Base-by-base conservation (phyloP, 2,113 vertebrate species). In the Corythoichthys intestinalis region DNA sequence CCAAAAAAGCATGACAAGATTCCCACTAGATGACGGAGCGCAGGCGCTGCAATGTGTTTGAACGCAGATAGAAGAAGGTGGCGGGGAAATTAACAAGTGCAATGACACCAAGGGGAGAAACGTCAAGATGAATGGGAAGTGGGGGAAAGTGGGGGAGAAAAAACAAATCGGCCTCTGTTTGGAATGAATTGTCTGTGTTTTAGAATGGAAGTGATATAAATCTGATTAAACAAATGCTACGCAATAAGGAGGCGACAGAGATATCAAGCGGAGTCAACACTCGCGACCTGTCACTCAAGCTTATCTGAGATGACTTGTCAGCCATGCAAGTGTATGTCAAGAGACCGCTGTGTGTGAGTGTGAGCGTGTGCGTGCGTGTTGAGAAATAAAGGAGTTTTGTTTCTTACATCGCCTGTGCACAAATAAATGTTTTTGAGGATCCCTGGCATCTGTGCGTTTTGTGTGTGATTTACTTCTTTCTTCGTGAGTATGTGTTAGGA, bases 221-320 rank as follows among this genome's bases (percentile, higher is more conserved):
- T 82, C 73, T 57, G 78, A 81, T 84, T 39, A 71, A 80, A 81
- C 52, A 77, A 83, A 86, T 62, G 64, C 57, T 65, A 70, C 53
- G 77, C 74, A 86, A 85, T 82, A 84, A 83, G 83, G 69, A 76
- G 76, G 77, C 44, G 65, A 70, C 60, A 71, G 70, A 11, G 70
- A 76, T 87, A 86, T 88, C 77, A 72, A 76, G 75, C n/a, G 71
- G 66, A 83, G 84, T 81, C 82, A 78, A 82, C 85, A 83, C 81
- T 85, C 75, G 70, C 81, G 12, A 85, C 77, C 86, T 86, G 88
- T 81, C 88, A 87, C 76, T 91, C 88, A 86, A 38, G 82, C 86
- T 90, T 90, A 91, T 89, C 90, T 86, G 78, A 86, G 87, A 87
- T 86, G 86, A 89, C 88, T 88, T 84, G 87, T 85, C 87, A 89